phyloP scores from a whole-genome alignment of 2,797 vertebrate genomes.

The Amphiprion clarkii region DNA sequence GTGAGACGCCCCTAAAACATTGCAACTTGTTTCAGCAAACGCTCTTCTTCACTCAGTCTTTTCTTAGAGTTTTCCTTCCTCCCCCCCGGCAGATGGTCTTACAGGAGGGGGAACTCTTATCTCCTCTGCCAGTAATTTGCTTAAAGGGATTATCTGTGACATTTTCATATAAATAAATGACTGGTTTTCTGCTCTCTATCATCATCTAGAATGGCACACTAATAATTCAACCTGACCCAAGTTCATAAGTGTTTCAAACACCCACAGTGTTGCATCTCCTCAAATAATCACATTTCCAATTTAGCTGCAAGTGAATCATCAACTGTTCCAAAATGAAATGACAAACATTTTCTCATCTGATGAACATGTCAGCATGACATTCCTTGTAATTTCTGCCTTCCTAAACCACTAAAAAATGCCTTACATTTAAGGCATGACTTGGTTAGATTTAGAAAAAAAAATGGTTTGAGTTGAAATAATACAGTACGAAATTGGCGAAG shows the following conservation, averaged over 20 bases:
- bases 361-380: neutral
- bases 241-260: neutral
- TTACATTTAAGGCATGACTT: too few relatives aligned
- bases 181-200: constrained; percentile 3
- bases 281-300: neutral
- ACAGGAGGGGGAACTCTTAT: constrained; percentile 40
- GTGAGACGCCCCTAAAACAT: constrained; percentile 4
- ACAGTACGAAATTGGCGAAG: too few relatives aligned
- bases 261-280: neutral
- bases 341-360: neutral
- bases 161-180: constrained; percentile 24
- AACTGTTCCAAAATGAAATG: neutral
- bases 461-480: too few relatives aligned
- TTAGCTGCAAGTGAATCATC: neutral
- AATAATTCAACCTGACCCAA: neutral
- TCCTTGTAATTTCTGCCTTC: neutral
- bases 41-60: constrained; percentile 9
- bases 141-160: constrained; percentile 24
- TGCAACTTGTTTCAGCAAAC: neutral
- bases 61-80: constrained; percentile 4
- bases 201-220: neutral
- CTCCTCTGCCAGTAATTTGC: constrained; percentile 29
- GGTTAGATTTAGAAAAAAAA: too few relatives aligned
- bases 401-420: neutral
- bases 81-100: constrained; percentile 26